phyloP scores from a whole-genome alignment of 2,888 invertebrate species.

The Acanthosoma haemorrhoidale region DNA sequence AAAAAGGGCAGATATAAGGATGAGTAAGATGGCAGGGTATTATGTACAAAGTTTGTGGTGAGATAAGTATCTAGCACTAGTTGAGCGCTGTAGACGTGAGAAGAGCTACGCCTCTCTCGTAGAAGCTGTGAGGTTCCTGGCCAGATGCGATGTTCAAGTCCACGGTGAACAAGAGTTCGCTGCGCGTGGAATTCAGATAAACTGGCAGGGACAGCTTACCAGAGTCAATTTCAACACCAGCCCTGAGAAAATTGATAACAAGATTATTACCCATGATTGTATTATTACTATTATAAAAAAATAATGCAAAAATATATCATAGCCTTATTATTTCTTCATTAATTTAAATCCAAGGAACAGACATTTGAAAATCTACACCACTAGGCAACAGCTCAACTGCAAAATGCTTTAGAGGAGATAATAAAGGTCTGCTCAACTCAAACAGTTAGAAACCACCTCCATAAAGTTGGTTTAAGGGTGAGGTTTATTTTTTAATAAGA shows the following conservation, averaged over 20 bases:
- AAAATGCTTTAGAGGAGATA: no score
- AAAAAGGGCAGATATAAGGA: background rate
- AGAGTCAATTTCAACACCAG: conserved; percentile 15
- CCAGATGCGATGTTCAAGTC: conserved; percentile 86
- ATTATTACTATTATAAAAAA: no score
- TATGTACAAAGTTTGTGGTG: background rate
- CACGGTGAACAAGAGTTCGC: conserved; percentile 90
- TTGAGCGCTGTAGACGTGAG: conserved; percentile 88
- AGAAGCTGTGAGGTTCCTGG: conserved; percentile 92
- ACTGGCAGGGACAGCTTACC: conserved; percentile 83
- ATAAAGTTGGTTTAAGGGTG: no score
- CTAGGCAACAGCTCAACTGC: no score
- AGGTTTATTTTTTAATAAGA: no score
- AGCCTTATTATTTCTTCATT: no score
- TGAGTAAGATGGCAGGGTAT: background rate
- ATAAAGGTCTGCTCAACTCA: no score
- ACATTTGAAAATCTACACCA: no score
- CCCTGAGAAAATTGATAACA: background rate
- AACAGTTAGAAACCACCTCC: no score
- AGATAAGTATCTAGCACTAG: conserved; percentile 46
- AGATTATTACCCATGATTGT: no score
- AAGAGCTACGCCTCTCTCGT: conserved; percentile 95
- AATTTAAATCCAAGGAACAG: no score
- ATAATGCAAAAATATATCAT: background rate
- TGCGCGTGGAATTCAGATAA: conserved; percentile 92